Conservation (phyloP, 2,797 vertebrate genomes). For the Eremophila alpestris region DNA sequence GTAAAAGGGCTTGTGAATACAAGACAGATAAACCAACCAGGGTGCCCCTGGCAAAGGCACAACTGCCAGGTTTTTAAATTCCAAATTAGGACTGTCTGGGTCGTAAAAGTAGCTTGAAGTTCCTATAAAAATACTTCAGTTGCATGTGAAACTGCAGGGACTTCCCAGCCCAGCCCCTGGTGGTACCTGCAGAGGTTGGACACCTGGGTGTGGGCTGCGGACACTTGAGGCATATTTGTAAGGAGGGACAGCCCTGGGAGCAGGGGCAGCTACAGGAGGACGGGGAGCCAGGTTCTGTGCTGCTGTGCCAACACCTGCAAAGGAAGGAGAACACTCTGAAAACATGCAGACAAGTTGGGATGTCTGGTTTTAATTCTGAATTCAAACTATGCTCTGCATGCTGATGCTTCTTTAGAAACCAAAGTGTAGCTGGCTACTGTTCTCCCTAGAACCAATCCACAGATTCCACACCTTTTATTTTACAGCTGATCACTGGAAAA, state of each 20-base stretch:
- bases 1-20: not conserved
- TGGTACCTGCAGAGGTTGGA: constrained; percentile 92
- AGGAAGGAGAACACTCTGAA: not conserved
- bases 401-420: not conserved
- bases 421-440: not conserved
- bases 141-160: not conserved
- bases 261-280: constrained; percentile 83
- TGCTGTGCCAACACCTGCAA: constrained; percentile 74
- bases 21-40: not conserved
- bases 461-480: not conserved
- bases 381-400: not conserved
- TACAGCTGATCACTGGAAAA: not conserved
- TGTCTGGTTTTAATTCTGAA: not conserved
- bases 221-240: constrained; percentile 93
- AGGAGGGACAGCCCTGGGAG: constrained; percentile 90
- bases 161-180: not conserved
- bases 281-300: constrained; percentile 88
- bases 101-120: not conserved
- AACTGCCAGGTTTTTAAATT: not conserved
- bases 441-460: not conserved
- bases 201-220: constrained; percentile 89
- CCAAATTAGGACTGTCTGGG: not conserved
- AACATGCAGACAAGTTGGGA: accelerated
- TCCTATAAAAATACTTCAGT: not conserved
- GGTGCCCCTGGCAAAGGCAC: not conserved